Conservation (phyloP, 2,113 vertebrate species). For the Conger conger region DNA sequence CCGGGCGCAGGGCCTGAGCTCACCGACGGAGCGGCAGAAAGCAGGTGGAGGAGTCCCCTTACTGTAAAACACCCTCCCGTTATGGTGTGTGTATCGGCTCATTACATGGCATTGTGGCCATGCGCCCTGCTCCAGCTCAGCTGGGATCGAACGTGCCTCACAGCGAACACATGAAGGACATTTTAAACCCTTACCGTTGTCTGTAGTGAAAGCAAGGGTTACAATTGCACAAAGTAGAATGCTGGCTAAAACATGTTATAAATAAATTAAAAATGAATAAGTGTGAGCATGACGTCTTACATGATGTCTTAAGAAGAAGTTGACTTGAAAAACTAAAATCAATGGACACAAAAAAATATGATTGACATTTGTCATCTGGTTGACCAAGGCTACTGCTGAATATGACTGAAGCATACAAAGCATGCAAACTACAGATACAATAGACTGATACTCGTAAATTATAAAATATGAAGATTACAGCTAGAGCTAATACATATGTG, state of each 20-base stretch:
- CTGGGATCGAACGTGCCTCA: neutral
- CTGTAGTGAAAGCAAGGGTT: too few relatives aligned
- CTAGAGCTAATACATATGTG: too few relatives aligned
- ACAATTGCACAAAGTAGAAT: neutral
- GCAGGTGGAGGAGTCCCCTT: constrained; percentile 31
- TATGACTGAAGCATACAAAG: too few relatives aligned
- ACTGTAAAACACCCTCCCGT: constrained; percentile 12
- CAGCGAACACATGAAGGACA: neutral
- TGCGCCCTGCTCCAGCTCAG: neutral
- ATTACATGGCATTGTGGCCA: neutral
- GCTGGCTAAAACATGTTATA: neutral
- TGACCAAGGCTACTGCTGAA: constrained; percentile 35
- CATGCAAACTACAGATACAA: too few relatives aligned
- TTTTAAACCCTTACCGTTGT: neutral
- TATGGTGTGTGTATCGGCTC: neutral
- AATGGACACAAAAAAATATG: constrained; percentile 13
- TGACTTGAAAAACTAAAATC: neutral
- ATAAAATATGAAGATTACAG: too few relatives aligned
- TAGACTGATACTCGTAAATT: too few relatives aligned
- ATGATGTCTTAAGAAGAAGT: neutral
- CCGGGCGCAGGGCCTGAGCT: neutral
- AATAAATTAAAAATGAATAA: neutral
- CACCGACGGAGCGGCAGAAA: constrained; percentile 18
- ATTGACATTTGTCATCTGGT: constrained; percentile 46
- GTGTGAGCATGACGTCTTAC: neutral